Evolutionary conservation across 2,888 invertebrate genomes (phyloP), one percentile per base, ranked within the genome.

Genomic region (Caenorhabditis sp.): DNA sequence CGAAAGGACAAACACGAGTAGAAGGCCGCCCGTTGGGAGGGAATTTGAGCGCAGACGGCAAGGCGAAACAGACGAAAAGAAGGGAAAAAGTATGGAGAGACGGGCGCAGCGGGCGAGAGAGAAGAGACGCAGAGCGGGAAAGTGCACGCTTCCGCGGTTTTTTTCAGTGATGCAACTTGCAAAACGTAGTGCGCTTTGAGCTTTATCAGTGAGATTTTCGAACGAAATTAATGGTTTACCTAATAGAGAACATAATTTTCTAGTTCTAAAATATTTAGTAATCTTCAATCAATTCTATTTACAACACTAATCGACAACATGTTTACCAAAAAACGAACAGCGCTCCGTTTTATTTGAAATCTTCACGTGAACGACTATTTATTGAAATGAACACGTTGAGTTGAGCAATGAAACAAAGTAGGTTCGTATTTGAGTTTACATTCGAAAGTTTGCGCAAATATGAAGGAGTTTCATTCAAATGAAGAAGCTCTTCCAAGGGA

Each of bases 1-100:
- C 13, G 13, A 44, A 68, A n/a, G 37, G 28, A 50, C 35, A 47
- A 56, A 13, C 9, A 51, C 37, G 15, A 47, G 35, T 26, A 26
- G 20, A 53, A 61, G 62, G 51, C 80, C 80, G 80, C 80, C 80
- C 74, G 74, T 69, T 24, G 51, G 28, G 44, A 55, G 53, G 62
- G 62, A 62, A 51, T 47, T n/a, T 18, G 67, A 61, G 47, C 61
- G 76, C 50, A 76, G 76, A 55, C 24, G 51, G n/a, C 28, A 24
- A 22, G 28, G 40, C 20, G 58, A 47, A 58, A 18, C 28, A 44
- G 51, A 32, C 11, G 44, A 28, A 32, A 70, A 28, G 56, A 11
- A 56, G 55, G 15, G 28, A 28, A 55, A 55, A 26, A 55, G 35
- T 32, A 18, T 47, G 47, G 2, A 18, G 55, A 51, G 61, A 70